These are phyloP conservation scores for Hemiscyllium ocellatum DNA, from an alignment of 2,113 vertebrate species.

Conservation along the genomic window DNA sequence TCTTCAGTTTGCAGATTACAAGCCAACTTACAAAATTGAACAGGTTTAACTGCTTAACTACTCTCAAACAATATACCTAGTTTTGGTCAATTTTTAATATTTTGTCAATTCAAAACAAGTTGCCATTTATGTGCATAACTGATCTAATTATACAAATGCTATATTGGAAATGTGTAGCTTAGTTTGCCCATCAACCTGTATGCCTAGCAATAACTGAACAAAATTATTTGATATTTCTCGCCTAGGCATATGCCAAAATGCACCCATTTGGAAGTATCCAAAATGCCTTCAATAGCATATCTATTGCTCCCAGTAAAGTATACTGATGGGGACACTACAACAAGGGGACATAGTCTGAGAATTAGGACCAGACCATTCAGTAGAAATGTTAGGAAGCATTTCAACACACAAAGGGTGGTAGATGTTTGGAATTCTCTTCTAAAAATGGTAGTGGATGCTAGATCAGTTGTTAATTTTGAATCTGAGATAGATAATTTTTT, in stretches of 20 bases:
- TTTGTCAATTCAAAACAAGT: background rate
- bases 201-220: background rate
- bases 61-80: background rate
- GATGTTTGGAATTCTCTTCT: too few species aligned
- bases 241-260: background rate
- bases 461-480: too few species aligned
- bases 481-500: too few species aligned
- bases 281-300: background rate
- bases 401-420: too few species aligned
- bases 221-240: background rate
- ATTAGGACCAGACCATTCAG: too few species aligned
- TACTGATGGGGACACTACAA: background rate
- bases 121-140: background rate
- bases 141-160: background rate
- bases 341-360: too few species aligned
- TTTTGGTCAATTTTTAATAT: background rate
- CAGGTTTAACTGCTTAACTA: background rate
- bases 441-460: too few species aligned
- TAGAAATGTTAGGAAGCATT: too few species aligned
- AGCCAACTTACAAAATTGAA: conserved; percentile 3
- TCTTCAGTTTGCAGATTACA: background rate
- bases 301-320: background rate
- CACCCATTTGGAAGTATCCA: background rate
- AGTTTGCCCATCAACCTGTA: background rate
- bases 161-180: background rate